Percentiles rank a stretch among this genome's conserved stretches.
Evolutionary conservation across 2,113 vertebrate species (phyloP).

Genomic region (Saccopteryx bilineata): DNA sequence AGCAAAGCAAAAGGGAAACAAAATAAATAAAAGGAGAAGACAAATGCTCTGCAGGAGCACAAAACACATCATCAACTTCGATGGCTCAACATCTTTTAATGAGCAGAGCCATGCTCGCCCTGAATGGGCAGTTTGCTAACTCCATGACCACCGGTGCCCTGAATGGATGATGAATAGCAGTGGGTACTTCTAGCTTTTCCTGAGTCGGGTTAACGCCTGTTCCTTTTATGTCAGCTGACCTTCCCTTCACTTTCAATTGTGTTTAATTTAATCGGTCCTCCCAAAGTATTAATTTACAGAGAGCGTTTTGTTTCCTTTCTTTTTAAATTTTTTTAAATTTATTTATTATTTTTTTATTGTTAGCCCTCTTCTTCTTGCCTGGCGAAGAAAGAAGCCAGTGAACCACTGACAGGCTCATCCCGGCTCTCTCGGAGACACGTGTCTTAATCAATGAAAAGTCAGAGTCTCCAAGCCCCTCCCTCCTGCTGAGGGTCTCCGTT

Average conservation of each 20-base stretch:
- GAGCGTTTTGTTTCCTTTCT: not conserved
- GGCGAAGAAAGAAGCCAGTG: constrained; percentile 29
- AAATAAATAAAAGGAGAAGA: not conserved
- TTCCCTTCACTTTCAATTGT: constrained; percentile 55
- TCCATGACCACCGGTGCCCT: not conserved
- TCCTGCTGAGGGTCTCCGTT: not conserved
- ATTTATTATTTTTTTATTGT: not conserved
- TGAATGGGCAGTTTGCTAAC: not conserved
- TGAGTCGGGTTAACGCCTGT: constrained; percentile 56
- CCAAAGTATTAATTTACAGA: constrained; percentile 56
- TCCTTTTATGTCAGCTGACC: not conserved
- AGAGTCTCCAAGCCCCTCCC: constrained; percentile 9
- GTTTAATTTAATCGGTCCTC: constrained; percentile 75
- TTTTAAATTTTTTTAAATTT: not conserved
- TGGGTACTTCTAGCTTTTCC: constrained; percentile 28
- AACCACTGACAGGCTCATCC: constrained; percentile 46
- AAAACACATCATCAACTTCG: not conserved
- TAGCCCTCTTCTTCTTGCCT: constrained; percentile 3
- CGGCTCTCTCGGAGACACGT: constrained; percentile 64
- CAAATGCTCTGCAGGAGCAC: not conserved
- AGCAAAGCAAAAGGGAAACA: not conserved
- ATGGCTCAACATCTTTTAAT: not conserved
- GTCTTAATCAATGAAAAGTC: constrained; percentile 40
- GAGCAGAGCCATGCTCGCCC: not conserved
- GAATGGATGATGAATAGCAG: constrained; percentile 6